These are phyloP conservation scores for Ataeniobius toweri DNA, from an alignment of 2,797 vertebrate species.

Conservation along the genomic window DNA sequence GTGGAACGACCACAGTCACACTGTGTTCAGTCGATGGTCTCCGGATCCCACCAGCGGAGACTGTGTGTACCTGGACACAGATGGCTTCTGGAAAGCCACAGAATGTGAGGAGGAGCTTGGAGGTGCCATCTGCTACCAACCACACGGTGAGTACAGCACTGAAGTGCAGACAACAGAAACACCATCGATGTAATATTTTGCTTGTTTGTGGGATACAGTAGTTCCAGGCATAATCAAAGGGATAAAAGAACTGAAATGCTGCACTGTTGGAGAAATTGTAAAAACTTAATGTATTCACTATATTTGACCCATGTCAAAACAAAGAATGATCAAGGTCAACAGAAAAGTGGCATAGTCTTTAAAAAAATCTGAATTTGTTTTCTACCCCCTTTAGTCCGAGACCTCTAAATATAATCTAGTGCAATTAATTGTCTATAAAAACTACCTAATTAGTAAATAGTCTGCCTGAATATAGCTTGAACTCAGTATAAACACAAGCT, in stretches of 20 bases:
- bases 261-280: background rate
- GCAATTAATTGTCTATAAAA: no score
- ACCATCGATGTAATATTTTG: background rate
- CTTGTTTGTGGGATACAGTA: background rate
- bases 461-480: background rate
- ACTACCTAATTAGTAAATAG: background rate
- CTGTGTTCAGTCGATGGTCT: conserved; percentile 90
- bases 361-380: no score
- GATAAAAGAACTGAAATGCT: background rate
- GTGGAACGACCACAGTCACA: conserved; percentile 90
- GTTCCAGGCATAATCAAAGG: background rate
- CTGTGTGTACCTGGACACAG: conserved; percentile 89
- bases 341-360: no score
- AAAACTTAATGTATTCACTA: background rate
- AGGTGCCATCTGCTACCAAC: conserved; percentile 89
- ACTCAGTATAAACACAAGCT: background rate
- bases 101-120: conserved; percentile 81
- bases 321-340: no score
- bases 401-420: no score
- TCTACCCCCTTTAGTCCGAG: no score
- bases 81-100: conserved; percentile 92
- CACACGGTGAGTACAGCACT: conserved; percentile 78
- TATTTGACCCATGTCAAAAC: no score
- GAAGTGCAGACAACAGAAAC: background rate
- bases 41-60: conserved; percentile 77